Conservation (phyloP, 2,797 vertebrate species). For the Ciconia nigra region DNA sequence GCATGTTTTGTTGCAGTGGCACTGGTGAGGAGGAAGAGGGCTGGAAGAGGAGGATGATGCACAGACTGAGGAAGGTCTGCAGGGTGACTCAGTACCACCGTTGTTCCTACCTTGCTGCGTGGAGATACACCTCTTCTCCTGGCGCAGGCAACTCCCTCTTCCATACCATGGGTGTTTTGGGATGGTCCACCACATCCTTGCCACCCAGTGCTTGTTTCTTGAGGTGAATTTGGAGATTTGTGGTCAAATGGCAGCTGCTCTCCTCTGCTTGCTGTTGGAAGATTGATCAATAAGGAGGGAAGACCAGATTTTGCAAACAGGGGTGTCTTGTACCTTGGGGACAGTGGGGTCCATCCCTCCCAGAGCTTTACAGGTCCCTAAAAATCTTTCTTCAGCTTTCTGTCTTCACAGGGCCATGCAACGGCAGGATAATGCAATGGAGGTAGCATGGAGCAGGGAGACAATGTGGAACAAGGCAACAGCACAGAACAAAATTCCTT, state of each 20-base stretch:
- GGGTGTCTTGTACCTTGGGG: fast-evolving
- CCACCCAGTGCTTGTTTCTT: not conserved
- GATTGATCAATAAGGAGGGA: not conserved
- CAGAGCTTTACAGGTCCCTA: not conserved
- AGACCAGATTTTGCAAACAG: not conserved
- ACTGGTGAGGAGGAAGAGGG: not conserved
- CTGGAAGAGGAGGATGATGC: not conserved
- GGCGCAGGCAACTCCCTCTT: fast-evolving
- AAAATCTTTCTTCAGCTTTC: not conserved
- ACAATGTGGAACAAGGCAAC: not conserved
- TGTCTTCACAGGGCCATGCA: not conserved
- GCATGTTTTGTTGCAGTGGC: not conserved
- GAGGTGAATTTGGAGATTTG: not conserved
- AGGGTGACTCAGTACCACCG: not conserved
- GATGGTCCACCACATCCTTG: not conserved
- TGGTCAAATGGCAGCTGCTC: not conserved
- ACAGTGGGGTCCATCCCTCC: not conserved
- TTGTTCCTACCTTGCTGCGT: not conserved
- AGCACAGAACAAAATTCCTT: not conserved
- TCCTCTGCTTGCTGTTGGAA: not conserved
- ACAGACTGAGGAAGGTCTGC: not conserved
- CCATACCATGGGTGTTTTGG: not conserved
- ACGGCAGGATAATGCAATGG: not conserved
- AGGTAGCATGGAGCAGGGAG: not conserved
- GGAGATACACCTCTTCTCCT: not conserved